Conservation (phyloP, 2,797 vertebrate species). For the Lutjanus campechanus region DNA sequence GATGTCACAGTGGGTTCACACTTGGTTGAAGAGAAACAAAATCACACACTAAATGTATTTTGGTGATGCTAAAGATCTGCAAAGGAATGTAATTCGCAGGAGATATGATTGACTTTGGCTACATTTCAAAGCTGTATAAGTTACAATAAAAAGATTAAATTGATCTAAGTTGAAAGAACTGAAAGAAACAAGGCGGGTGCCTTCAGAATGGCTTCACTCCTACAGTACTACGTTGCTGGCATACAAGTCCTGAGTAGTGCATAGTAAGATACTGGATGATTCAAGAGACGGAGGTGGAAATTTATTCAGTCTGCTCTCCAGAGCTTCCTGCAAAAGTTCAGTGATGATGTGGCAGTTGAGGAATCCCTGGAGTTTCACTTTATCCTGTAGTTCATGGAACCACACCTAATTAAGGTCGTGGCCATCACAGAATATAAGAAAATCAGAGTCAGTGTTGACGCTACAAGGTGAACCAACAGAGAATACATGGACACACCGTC, state of each 20-base stretch:
- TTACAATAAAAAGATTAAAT: neutral
- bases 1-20: too few relatives aligned
- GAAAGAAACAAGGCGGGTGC: neutral
- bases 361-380: conserved; percentile 34
- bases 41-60: neutral
- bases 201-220: conserved; percentile 24
- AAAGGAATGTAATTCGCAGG: neutral
- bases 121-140: neutral
- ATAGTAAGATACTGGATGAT: conserved; percentile 19
- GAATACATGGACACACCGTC: neutral
- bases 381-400: conserved; percentile 11
- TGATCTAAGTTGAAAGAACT: neutral
- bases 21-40: neutral
- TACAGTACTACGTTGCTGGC: neutral
- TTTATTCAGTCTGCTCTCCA: conserved; percentile 35
- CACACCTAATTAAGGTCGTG: neutral
- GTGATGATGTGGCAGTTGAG: conserved; percentile 38
- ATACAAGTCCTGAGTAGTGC: conserved; percentile 23
- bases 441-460: neutral
- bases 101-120: neutral
- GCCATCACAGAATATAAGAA: conserved; percentile 7
- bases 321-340: conserved; percentile 38
- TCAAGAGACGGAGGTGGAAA: conserved; percentile 24
- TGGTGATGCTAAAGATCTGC: neutral
- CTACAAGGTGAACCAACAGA: neutral